Base-by-base conservation (phyloP, 2,888 invertebrate species). In the Saturnia pavonia region DNA sequence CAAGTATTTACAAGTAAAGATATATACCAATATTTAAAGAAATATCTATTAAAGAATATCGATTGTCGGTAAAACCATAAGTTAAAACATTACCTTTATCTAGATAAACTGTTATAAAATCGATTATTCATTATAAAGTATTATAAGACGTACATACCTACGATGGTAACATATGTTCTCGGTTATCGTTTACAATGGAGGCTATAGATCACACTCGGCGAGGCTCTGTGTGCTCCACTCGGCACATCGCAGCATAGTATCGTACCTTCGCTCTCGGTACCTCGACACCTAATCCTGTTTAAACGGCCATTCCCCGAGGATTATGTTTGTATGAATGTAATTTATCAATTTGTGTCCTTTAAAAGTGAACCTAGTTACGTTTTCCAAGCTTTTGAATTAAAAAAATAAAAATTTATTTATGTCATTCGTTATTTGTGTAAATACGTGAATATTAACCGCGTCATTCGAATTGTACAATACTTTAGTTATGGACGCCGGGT, bases 51-150 rank as follows among this genome's bases (percentile, higher is more conserved):
- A 27, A 27, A 27, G 14, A 27, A 27, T 12, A 60, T 14, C 16
- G 27, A 60, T 60, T 60, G 27, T 60, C 57, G 27, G 57, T 60
- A 60, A 60, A 27, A 60, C 57, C 25, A 60, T 60, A 60, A 66
- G 40, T 66, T 43, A 43, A 16, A 81, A 84, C 82, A 85, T 82
- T 80, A 75, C 81, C 81, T 80, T 82, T 81, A 85, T 83, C 79
- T 82, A 81, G 81, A 80, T 79, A 60, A 60, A 60, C 57, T 60
- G 27, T 78, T 82, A 79, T 80, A 80, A 82, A 78, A 80, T 79
- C 81, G 83, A 88, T 88, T 86, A 89, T 88, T 89, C 88, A 88
- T 87, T 84, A 86, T 85, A 83, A 83, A 85, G 81, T 86, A 86
- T 85, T 86, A 88, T 84, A 82, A 82, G 81, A 82, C n/a, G n/a